These are phyloP conservation scores for Hemicentrotus pulcherrimus DNA, from an alignment of 35 echinoderm and acorn worm species.

Conservation along the genomic window DNA sequence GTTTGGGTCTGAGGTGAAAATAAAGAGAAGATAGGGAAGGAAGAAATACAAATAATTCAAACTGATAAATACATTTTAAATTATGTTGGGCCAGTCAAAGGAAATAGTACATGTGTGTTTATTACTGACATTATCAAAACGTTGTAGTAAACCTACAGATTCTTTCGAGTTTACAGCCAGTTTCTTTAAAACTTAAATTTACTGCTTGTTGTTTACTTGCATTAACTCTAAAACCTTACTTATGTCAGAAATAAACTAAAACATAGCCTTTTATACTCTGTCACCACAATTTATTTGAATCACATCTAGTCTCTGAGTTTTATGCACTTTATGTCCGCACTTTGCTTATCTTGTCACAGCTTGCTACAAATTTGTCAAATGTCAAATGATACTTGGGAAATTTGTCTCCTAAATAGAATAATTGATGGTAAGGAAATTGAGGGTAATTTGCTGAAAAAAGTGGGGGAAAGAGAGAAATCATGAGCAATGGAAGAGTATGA, in stretches of 20 bases:
- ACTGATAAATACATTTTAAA: background rate
- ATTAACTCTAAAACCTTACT: too few species aligned
- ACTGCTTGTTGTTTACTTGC: too few species aligned
- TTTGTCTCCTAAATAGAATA: background rate
- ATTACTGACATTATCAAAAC: too few species aligned
- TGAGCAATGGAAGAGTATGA: background rate
- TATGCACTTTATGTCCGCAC: background rate
- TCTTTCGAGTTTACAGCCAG: too few species aligned
- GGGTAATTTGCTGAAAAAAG: background rate
- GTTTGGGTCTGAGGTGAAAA: background rate
- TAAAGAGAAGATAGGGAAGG: background rate
- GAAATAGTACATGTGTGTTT: background rate
- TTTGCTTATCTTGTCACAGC: background rate
- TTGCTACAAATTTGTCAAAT: background rate
- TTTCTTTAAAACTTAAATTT: too few species aligned
- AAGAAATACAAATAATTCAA: background rate
- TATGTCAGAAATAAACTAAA: too few species aligned
- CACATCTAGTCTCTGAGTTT: too few species aligned
- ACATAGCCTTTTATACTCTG: too few species aligned
- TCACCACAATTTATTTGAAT: too few species aligned
- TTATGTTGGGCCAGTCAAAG: background rate
- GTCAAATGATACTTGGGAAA: background rate
- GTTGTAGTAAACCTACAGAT: too few species aligned
- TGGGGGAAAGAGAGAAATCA: background rate
- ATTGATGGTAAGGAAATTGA: background rate